A percentile compares a stretch with the other conserved stretches of the same genome.
Evolutionary conservation across 2,888 invertebrate genomes (phyloP).

Genomic region (Dasypolia templi): DNA sequence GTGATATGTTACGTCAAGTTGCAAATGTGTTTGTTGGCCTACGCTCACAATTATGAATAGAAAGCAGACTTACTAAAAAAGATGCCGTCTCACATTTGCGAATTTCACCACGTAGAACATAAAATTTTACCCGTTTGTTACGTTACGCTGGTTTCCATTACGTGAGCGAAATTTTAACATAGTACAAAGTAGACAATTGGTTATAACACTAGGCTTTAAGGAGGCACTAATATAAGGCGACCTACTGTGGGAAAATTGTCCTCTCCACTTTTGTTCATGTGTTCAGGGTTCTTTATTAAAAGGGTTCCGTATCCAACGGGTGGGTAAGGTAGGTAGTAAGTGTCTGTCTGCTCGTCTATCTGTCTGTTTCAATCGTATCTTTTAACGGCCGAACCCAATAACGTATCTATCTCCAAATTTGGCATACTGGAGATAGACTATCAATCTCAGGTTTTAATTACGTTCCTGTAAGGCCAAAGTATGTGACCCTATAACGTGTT

Average conservation of each 20-base stretch:
- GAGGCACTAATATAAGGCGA: background rate
- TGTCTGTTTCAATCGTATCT: no score
- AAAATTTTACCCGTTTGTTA: slow-evolving; percentile 28
- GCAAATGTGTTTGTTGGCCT: background rate
- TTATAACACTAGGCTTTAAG: slow-evolving; percentile 37
- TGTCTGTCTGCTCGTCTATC: background rate
- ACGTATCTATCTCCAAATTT: no score
- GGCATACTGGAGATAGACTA: no score
- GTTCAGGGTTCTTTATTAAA: background rate
- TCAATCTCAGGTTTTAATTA: no score
- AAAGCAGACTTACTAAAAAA: slow-evolving; percentile 11
- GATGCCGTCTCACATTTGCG: slow-evolving; percentile 11
- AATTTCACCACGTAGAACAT: slow-evolving; percentile 46
- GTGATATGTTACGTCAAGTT: no score
- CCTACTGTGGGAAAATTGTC: background rate
- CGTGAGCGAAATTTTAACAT: slow-evolving; percentile 37
- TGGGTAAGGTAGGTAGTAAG: no score
- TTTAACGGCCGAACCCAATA: no score
- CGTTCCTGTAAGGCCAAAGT: no score
- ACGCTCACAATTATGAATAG: slow-evolving; percentile 22
- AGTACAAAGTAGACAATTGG: slow-evolving; percentile 25
- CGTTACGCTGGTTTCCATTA: slow-evolving; percentile 37
- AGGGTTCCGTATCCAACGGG: background rate
- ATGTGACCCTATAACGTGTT: no score
- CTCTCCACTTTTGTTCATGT: background rate